Base-by-base conservation (phyloP, 2,113 vertebrate genomes). In the Thalassarche chlororhynchos region DNA sequence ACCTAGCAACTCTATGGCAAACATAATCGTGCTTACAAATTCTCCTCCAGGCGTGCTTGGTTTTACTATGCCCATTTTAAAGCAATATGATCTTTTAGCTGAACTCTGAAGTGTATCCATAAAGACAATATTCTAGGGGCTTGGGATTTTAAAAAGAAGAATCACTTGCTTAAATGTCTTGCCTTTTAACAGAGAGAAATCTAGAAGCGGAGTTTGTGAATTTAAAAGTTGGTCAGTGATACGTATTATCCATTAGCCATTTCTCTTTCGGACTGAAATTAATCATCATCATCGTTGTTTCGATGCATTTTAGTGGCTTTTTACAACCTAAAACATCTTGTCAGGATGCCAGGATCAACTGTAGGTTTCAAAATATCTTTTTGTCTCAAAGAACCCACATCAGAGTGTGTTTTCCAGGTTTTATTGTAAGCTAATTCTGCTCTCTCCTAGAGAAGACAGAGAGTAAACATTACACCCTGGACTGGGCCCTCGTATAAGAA, bases 81-180 rank as follows among this genome's bases (percentile, higher is more conserved):
- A 98, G 94, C 95, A 96, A 96, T 94, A 97, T 93, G 93, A 96
- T 96, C 90, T 96, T 93, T 86, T 66, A 97, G 97, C 84, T 95
- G 93, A 94, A 93, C 77, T 96, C 92, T 86, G 93, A 98, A 97
- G 84, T 95, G 93, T 92, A 87, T 97, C 92, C 72, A 80, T 86
- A 93, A 88, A 89, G 78, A 75, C 47, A 66, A 92, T 80, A 86
- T 97, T 96, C 23, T 57, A 90, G 42, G 78, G 34, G 38, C 15
- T 80, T 78, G 32, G 46, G 44, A 47, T 26, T 60, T 82, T 90
- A 77, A 94, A 91, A 92, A 96, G 69, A 76, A 32, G 23, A 62
- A 87, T 92, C 44, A 17, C 77, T 97, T 66, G 14, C 51, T 47
- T 94, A 68, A 83, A 76, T 47, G 42, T 31, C n/a, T 79, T 91